phyloP scores from a whole-genome alignment of 2,888 invertebrate genomes.

The Eupithecia exiguata region DNA sequence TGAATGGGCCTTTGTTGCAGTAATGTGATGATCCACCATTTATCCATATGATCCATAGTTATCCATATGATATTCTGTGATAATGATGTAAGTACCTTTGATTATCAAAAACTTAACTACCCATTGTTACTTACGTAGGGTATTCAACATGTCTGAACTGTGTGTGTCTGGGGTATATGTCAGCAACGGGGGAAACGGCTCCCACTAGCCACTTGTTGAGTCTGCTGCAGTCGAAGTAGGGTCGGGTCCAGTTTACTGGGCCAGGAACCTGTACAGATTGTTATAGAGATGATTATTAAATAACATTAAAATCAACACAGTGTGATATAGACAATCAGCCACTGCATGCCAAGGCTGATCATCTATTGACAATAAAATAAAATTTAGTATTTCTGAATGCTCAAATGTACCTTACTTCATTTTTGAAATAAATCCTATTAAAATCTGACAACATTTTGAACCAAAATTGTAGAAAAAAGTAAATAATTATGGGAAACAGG shows the following conservation, averaged over 20 bases:
- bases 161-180: slow-evolving; percentile 97
- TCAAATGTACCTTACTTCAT: background rate
- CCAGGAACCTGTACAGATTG: slow-evolving; percentile 84
- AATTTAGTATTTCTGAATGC: background rate
- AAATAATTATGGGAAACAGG: background rate
- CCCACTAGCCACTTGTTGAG: slow-evolving; percentile 98
- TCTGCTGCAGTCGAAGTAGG: slow-evolving; percentile 98
- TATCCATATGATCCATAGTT: background rate
- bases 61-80: background rate
- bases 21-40: background rate
- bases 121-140: slow-evolving; percentile 88
- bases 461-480: background rate
- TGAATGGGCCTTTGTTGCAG: background rate
- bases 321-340: too few species aligned
- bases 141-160: slow-evolving; percentile 96
- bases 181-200: slow-evolving; percentile 97
- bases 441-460: background rate
- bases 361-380: background rate
- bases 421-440: background rate
- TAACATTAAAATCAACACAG: background rate
- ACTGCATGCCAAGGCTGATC: too few species aligned
- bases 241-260: slow-evolving; percentile 96
- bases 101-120: background rate
- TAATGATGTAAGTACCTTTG: background rate
- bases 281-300: background rate